Conservation (phyloP, 1,140 invertebrate genomes). For the Anoplophora glabripennis region DNA sequence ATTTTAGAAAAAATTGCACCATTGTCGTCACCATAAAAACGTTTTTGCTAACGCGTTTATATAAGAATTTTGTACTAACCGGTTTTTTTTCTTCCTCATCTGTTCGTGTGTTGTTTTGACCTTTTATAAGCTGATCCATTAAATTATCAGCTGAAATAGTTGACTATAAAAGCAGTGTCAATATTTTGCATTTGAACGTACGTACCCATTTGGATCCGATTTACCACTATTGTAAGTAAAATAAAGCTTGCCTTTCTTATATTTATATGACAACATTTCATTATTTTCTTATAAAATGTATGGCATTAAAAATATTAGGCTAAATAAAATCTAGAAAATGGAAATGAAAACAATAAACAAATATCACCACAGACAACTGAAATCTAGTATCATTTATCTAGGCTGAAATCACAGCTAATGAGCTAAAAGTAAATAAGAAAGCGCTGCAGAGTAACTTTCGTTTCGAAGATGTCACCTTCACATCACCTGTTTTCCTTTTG, state of each 20-base stretch:
- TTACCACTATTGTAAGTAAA: conserved; percentile 48
- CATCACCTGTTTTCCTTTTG: too few relatives aligned
- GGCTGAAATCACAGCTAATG: too few relatives aligned
- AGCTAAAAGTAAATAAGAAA: too few relatives aligned
- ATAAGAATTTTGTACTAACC: conserved; percentile 32
- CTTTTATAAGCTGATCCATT: conserved; percentile 12
- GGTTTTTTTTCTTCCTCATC: conserved; percentile 31
- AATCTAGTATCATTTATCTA: too few relatives aligned
- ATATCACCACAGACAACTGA: too few relatives aligned
- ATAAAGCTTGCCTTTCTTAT: conserved; percentile 49
- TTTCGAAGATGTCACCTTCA: too few relatives aligned
- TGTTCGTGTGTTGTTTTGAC: conserved; percentile 17
- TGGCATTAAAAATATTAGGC: not conserved
- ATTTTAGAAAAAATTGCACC: too few relatives aligned
- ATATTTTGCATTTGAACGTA: conserved; percentile 21
- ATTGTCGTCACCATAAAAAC: too few relatives aligned
- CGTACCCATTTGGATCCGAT: conserved; percentile 50
- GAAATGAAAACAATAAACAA: too few relatives aligned
- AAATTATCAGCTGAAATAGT: conserved; percentile 39
- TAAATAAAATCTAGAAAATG: too few relatives aligned
- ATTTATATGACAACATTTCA: conserved; percentile 52
- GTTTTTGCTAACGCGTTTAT: too few relatives aligned
- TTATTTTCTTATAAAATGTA: conserved; percentile 19
- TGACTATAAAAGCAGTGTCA: conserved; percentile 16
- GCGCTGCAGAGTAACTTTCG: too few relatives aligned